Percentiles rank a stretch among this genome's conserved stretches.
phyloP scores from a whole-genome alignment of 2,797 vertebrate species.

The Diplodus sargus region DNA sequence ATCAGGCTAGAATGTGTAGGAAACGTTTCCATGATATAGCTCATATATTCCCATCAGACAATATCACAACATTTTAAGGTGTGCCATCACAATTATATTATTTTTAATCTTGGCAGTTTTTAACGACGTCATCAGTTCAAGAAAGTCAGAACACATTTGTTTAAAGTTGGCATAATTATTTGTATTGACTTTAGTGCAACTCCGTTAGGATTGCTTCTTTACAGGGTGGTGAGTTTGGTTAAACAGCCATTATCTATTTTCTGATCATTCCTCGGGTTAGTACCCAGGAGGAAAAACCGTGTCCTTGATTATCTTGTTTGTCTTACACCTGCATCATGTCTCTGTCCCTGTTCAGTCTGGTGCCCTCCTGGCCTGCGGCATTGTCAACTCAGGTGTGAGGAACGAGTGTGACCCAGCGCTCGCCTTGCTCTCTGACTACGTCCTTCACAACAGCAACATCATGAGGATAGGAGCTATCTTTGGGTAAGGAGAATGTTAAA shows the following conservation, averaged over 20 bases:
- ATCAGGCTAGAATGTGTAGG: not conserved
- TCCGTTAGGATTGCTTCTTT: not conserved
- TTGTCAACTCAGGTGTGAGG: constrained; percentile 97
- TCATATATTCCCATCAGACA: not conserved
- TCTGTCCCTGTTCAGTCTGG: constrained; percentile 87
- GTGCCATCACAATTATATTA: too few species aligned
- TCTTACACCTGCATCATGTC: not conserved
- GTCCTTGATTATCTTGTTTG: not conserved
- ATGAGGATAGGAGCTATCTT: constrained; percentile 99
- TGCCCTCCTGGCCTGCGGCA: constrained; percentile 97
- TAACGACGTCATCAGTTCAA: too few species aligned
- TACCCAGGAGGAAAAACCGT: not conserved
- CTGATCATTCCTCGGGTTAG: not conserved
- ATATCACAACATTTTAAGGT: not conserved
- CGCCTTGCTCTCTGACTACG: constrained; percentile 96
- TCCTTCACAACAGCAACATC: constrained; percentile 97
- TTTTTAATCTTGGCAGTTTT: too few species aligned
- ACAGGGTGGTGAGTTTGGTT: not conserved
- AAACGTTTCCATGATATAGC: not conserved
- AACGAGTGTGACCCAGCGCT: constrained; percentile 98
- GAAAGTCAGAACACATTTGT: not conserved
- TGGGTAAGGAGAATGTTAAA: constrained; percentile 85
- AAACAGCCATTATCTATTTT: not conserved
- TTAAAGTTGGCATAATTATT: too few species aligned
- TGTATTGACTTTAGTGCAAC: not conserved